These are phyloP conservation scores for Epizoanthus stellaris DNA, from an alignment of 92 coral and sea anemone genomes.

Conservation along the genomic window DNA sequence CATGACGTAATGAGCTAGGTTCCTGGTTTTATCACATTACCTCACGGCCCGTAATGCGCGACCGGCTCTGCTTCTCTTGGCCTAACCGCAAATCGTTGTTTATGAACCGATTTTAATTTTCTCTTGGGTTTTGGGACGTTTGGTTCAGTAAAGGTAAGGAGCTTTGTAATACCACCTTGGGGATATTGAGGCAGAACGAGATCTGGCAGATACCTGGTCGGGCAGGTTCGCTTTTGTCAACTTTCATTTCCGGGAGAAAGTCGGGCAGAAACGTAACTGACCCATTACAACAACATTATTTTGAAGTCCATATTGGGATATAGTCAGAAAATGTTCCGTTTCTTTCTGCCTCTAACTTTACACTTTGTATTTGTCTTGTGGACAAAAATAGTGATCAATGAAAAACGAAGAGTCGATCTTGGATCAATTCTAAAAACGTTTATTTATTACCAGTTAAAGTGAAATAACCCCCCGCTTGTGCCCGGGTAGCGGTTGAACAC, in stretches of 20 bases:
- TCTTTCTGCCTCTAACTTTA: neutral
- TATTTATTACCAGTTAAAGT: too few relatives aligned
- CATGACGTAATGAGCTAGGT: constrained; percentile 91
- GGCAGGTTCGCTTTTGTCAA: constrained; percentile 22
- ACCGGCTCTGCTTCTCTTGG: constrained; percentile 16
- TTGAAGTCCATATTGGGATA: neutral
- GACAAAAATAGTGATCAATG: neutral
- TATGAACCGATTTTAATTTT: constrained; percentile 10
- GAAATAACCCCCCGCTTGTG: too few relatives aligned
- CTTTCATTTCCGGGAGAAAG: constrained; percentile 16
- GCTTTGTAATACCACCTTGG: neutral
- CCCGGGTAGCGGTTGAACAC: too few relatives aligned
- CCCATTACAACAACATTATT: constrained; percentile 29
- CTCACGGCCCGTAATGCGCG: constrained; percentile 68
- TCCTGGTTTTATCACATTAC: constrained; percentile 74
- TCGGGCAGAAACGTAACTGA: constrained; percentile 1
- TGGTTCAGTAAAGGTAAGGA: constrained; percentile 40
- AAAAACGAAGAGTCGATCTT: neutral
- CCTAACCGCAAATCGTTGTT: constrained; percentile 22
- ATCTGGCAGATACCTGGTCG: constrained; percentile 1
- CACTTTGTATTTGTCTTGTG: neutral
- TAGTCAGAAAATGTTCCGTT: neutral
- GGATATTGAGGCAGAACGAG: neutral
- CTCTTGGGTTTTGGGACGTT: constrained; percentile 35
- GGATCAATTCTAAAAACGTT: neutral